Evolutionary conservation across 2,888 invertebrate genomes (phyloP).

Genomic region (Seladonia tumulorum): DNA sequence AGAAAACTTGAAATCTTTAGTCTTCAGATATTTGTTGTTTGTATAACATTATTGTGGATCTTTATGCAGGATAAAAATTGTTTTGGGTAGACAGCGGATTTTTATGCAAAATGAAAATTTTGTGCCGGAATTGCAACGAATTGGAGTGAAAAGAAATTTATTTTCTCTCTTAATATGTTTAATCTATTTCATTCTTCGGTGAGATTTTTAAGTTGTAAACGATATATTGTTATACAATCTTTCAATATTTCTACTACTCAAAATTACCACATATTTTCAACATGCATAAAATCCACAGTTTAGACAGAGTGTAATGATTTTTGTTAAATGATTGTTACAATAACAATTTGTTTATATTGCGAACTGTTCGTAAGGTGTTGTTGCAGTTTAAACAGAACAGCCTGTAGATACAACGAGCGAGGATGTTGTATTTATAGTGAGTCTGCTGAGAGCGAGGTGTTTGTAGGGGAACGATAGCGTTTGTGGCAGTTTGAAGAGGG

Average conservation of each 20-base stretch:
- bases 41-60: neutral
- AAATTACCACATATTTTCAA: neutral
- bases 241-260: neutral
- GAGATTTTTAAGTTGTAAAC: no score
- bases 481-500: conserved; percentile 4
- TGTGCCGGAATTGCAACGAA: no score
- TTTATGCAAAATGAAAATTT: no score
- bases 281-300: neutral
- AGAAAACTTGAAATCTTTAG: neutral
- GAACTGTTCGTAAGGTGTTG: neutral
- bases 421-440: conserved; percentile 40
- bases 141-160: no score
- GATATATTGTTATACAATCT: neutral
- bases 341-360: neutral
- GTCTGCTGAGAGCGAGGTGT: conserved; percentile 51
- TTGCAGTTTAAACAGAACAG: neutral
- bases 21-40: neutral
- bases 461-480: conserved; percentile 7
- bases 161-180: no score
- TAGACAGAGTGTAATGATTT: neutral
- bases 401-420: conserved; percentile 40
- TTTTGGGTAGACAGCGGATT: neutral
- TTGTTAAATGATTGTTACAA: neutral
- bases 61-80: neutral
- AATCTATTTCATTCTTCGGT: no score